A percentile compares a stretch with the other conserved stretches of the same genome.
These are phyloP conservation scores for Xestia ashworthii DNA, from an alignment of 2,888 invertebrate genomes.

Conservation along the genomic window DNA sequence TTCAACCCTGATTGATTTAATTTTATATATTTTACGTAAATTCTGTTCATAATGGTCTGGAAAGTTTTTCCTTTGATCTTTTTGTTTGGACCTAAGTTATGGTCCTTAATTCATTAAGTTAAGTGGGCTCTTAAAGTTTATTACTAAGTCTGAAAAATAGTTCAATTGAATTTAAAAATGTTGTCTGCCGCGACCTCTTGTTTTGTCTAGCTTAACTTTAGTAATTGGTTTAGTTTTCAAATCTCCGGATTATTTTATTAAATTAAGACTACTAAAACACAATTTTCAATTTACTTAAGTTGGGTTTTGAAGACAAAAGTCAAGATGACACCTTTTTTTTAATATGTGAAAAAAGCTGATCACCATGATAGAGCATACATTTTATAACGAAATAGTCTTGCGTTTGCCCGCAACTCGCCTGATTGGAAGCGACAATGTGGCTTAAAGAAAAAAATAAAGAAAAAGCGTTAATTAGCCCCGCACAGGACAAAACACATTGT, in stretches of 20 bases:
- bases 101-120: conserved; percentile 30
- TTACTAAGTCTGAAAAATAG: background rate
- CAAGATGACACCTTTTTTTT: background rate
- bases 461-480: too few relatives aligned
- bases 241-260: background rate
- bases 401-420: background rate
- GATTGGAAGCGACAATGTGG: background rate
- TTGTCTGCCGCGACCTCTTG: background rate
- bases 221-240: background rate
- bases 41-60: conserved; percentile 41
- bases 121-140: conserved; percentile 18
- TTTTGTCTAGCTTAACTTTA: background rate
- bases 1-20: conserved; percentile 30
- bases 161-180: conserved; percentile 1
- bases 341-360: background rate
- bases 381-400: background rate
- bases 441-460: too few relatives aligned
- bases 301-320: background rate
- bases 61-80: conserved; percentile 57
- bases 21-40: conserved; percentile 28
- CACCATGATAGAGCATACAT: too few relatives aligned
- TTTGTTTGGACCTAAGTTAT: conserved; percentile 44
- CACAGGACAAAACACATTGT: too few relatives aligned
- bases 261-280: background rate
- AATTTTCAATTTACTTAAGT: background rate